Percentiles rank a stretch among this genome's conserved stretches.
Conservation (phyloP, 2,888 invertebrate species). For the Zeuzera pyrina region DNA sequence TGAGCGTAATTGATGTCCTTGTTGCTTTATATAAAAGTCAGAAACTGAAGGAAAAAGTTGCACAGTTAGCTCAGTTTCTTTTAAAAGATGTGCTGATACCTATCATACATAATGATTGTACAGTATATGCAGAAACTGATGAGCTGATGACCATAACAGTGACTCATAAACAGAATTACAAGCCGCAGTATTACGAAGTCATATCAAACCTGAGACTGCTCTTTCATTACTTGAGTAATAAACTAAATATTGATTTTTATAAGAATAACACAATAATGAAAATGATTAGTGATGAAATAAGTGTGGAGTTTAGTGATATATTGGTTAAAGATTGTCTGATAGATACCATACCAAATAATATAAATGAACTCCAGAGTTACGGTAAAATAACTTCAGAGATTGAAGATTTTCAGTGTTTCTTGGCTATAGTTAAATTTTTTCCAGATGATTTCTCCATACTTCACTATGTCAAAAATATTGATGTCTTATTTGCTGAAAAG, state of each 20-base stretch:
- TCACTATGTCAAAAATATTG: constrained; percentile 81
- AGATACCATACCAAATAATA: constrained; percentile 83
- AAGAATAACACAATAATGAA: constrained; percentile 57
- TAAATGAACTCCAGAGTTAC: constrained; percentile 79
- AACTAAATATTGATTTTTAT: constrained; percentile 64
- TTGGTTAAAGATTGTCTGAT: constrained; percentile 83
- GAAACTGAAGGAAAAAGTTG: constrained; percentile 59
- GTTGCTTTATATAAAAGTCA: constrained; percentile 50
- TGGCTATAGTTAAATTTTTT: constrained; percentile 75
- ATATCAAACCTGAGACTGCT: constrained; percentile 70
- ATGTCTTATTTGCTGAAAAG: constrained; percentile 83
- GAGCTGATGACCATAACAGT: constrained; percentile 43
- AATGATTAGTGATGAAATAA: constrained; percentile 70
- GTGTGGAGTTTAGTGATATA: constrained; percentile 74
- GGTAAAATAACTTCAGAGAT: constrained; percentile 76
- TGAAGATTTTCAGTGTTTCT: constrained; percentile 75
- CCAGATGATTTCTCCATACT: constrained; percentile 70
- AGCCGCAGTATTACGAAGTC: constrained; percentile 65
- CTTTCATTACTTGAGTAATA: constrained; percentile 71
- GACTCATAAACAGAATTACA: constrained; percentile 45
- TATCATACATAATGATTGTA: constrained; percentile 64
- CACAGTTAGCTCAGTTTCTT: constrained; percentile 72
- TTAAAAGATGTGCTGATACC: constrained; percentile 72
- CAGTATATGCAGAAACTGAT: constrained; percentile 50
- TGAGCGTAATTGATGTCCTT: constrained; percentile 36